Evolutionary conservation across 2,797 vertebrate genomes (phyloP), one percentile per base, ranked within the genome.

Genomic region (Clamator glandarius): DNA sequence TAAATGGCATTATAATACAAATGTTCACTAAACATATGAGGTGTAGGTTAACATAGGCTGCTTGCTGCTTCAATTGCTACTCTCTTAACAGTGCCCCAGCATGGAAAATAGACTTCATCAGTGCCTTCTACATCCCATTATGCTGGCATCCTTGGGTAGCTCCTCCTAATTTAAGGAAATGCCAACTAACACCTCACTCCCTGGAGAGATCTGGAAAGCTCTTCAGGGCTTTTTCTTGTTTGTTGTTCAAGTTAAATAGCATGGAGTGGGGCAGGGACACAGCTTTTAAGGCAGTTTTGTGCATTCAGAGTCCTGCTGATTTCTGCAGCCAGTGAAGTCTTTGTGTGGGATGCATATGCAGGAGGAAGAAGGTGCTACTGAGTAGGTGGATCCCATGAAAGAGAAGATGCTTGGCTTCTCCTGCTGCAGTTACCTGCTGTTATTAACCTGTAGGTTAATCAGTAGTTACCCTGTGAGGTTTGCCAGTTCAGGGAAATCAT

Each of bases 61-160:
- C 82, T 85, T 92, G 92, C 92, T 95, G 91, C 85, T 95, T 82
- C 79, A 81, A 63, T 87, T 90, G 78, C 29, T 92, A 19, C 66
- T 59, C 54, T 88, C n/a, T 52, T 79, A 21, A 35, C 86, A 89
- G 77, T 58, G 58, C 67, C 82, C n/a, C 82, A 93, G 90, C 74
- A 11, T 76, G 87, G 78, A 82, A 95, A 95, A 95, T 74, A 50
- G 52, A 28, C 52, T 91, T 83, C 83, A 51, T 91, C 80, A 67
- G 48, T 20, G 28, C 76, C 48, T 93, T 96, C 85, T 50, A 59
- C 33, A 46, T 91, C 66, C 54, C 50, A 13, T 48, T 68, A 33
- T 63, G 24, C 6, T 2, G 2, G 46, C 5, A 6, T 79, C 57
- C 78, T 79, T 55, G 10, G 5, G 39, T 39, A 39, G 39, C 39